phyloP scores from a whole-genome alignment of 2,113 vertebrate genomes.

The Indicator maculatus region DNA sequence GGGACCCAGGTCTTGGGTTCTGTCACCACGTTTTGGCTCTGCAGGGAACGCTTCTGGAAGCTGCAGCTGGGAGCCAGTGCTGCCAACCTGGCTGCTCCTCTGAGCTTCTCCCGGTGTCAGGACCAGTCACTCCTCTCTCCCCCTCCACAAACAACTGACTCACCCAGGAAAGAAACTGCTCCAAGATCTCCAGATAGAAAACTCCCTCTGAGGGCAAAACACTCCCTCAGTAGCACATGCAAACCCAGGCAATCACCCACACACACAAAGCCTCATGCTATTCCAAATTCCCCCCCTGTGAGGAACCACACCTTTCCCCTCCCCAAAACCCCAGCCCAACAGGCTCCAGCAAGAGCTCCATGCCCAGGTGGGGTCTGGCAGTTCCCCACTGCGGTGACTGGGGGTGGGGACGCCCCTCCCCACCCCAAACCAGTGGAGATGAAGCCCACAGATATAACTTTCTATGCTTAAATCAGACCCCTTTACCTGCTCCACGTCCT shows the following conservation, averaged over 20 bases:
- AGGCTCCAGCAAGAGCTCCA: neutral
- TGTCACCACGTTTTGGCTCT: neutral
- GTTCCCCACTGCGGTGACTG: neutral
- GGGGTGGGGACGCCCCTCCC: neutral
- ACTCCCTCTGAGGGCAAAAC: neutral
- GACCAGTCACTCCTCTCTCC: neutral
- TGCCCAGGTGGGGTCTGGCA: neutral
- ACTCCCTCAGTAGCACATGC: neutral
- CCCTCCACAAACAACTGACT: neutral
- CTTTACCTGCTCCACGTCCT: neutral
- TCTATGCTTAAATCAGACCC: neutral
- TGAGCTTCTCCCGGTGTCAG: neutral
- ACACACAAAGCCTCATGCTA: neutral
- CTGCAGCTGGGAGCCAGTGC: neutral
- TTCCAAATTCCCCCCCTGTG: neutral
- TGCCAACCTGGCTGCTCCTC: neutral
- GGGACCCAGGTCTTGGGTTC: neutral
- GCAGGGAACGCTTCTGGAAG: neutral
- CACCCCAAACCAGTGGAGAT: neutral
- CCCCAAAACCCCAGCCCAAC: neutral
- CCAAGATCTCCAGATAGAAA: slow-evolving; percentile 24
- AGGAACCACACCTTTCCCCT: slow-evolving; percentile 22
- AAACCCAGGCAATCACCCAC: neutral
- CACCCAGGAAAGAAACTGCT: slow-evolving; percentile 13
- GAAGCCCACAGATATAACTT: neutral